Evolutionary conservation across 2,888 invertebrate species (phyloP).

Genomic region (Lamproptera curius): DNA sequence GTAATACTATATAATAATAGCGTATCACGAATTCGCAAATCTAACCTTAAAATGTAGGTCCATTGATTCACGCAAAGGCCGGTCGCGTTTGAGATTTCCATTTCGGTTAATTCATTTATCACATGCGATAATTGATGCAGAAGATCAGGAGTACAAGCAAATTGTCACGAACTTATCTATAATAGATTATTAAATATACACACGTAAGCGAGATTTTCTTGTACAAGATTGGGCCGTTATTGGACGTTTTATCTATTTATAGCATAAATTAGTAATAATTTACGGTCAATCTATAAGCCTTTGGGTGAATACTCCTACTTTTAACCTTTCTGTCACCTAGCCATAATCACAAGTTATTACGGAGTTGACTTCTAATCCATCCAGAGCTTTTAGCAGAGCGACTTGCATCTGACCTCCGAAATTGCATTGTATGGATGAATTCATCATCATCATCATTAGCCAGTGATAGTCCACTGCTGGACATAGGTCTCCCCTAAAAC

Average conservation of each 20-base stretch:
- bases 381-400: too few relatives aligned
- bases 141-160: constrained; percentile 25
- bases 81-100: constrained; percentile 43
- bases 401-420: too few relatives aligned
- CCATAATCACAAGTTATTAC: too few relatives aligned
- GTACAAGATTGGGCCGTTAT: neutral
- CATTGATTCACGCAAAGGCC: constrained; percentile 41
- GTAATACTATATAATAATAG: constrained; percentile 1
- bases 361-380: too few relatives aligned
- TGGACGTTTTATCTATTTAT: constrained; percentile 1
- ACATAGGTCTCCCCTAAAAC: too few relatives aligned
- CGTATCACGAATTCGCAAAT: constrained; percentile 33
- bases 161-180: constrained; percentile 30
- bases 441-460: too few relatives aligned
- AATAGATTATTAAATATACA: constrained; percentile 15
- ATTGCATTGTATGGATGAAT: too few relatives aligned
- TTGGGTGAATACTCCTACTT: too few relatives aligned
- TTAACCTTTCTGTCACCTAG: too few relatives aligned
- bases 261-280: neutral
- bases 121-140: constrained; percentile 25
- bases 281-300: neutral
- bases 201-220: constrained; percentile 1
- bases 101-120: constrained; percentile 39
- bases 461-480: too few relatives aligned
- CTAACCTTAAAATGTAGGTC: constrained; percentile 39